A percentile compares a stretch with the other conserved stretches of the same genome.
Evolutionary conservation across 2,113 vertebrate species (phyloP).

Genomic region (Rhinopomastus cyanomelas): DNA sequence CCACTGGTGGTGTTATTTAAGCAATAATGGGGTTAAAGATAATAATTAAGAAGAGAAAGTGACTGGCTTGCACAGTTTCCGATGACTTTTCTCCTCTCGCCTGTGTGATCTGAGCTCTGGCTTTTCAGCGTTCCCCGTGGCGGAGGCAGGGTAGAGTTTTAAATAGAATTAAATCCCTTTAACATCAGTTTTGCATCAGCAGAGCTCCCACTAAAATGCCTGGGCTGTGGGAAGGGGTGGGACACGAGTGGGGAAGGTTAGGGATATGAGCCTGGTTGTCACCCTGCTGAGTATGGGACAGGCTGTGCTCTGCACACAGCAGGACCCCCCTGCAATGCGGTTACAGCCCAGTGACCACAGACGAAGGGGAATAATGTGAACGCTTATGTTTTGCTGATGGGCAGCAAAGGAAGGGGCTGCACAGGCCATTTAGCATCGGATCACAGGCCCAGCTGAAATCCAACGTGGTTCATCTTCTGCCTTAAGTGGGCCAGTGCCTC

Average conservation of each 20-base stretch:
- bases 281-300: fast-evolving
- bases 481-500: neutral
- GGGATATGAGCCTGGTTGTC: neutral
- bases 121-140: neutral
- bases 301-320: neutral
- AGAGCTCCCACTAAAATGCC: neutral
- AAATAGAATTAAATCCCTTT: conserved; percentile 49
- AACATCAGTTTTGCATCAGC: neutral
- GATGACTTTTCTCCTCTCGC: neutral
- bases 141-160: conserved; percentile 46
- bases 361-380: neutral
- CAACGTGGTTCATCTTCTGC: fast-evolving
- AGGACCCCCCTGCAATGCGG: neutral
- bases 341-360: neutral
- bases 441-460: neutral
- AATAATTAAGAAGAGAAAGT: conserved; percentile 16
- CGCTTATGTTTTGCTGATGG: neutral
- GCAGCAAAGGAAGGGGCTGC: neutral
- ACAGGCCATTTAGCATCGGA: neutral
- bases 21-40: neutral
- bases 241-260: neutral
- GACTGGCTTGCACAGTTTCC: neutral
- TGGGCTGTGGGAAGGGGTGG: neutral
- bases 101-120: neutral
- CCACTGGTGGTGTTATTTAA: neutral